Base-by-base conservation (phyloP, 64 coral and sea anemone genomes). In the Acropora tenuis region DNA sequence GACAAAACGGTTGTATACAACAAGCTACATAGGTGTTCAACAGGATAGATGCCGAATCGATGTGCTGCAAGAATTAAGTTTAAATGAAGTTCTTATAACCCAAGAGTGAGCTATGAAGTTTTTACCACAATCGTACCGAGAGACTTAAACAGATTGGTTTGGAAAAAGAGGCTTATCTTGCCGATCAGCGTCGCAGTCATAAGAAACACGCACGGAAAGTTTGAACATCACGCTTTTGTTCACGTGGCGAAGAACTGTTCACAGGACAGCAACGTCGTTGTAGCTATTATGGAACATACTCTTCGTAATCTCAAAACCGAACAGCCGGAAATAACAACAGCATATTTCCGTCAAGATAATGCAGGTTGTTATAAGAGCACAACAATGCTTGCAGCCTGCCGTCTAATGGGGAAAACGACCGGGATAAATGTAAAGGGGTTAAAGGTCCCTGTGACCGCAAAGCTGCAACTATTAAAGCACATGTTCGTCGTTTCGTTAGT, bases 391-490 rank as follows among this genome's bases (percentile, higher is more conserved):
- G 80, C 80, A 83, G 80, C 47, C 48, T 92, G 79, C 55, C 69
- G 12, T 15, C 48, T 20, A 43, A 84, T 92, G 80, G 20, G 50
- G 79, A 19, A 74, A 47, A 44, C 41, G 43, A 92, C 90, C 0
- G 71, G 80, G 0, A 92, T 92, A 59, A 86, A 77, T 48, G 78
- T 90, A 43, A 86, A 20, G 90, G 83, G 17, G 84, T 83, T 41
- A 93, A 93, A 71, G 84, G 91, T 60, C 50, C 77, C 60, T 93
- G 83, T 78, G 91, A 93, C 75, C 63, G 91, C 75, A 93, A 92
- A 77, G 90, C 90, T 78, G 82, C 90, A 42, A 92, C 82, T 50
- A 86, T 92, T 11, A 86, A 92, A 78, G 80, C 68, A 6, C 73
- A 92, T 69, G 81, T 92, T 78, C 73, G 91, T 30, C 61, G 40